These are phyloP conservation scores for Argyresthia albistria DNA, from an alignment of 2,888 invertebrate genomes.

Conservation along the genomic window DNA sequence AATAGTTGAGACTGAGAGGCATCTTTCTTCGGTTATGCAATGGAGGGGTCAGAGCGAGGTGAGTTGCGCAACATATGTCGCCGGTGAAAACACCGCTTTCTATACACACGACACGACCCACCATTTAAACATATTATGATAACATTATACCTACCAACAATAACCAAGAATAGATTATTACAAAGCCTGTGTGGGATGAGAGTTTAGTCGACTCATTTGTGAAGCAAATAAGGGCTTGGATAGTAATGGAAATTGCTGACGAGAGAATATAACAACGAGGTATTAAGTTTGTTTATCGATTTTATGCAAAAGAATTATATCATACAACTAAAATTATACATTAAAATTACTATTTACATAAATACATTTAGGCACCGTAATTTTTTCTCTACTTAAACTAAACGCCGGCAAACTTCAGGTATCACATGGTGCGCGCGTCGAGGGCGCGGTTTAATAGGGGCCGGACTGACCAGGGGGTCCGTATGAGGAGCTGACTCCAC, in stretches of 20 bases:
- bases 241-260: not conserved
- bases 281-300: conserved; percentile 31
- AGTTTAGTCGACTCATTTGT: not conserved
- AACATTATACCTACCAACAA: not conserved
- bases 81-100: conserved; percentile 8
- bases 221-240: not conserved
- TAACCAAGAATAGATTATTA: too few species aligned
- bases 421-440: conserved; percentile 53
- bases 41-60: conserved; percentile 46
- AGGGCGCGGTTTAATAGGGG: conserved; percentile 68
- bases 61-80: conserved; percentile 24
- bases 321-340: conserved; percentile 65
- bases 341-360: conserved; percentile 74
- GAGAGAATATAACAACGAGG: not conserved
- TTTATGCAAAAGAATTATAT: conserved; percentile 65
- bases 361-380: conserved; percentile 74
- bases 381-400: conserved; percentile 69
- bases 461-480: conserved; percentile 79
- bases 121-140: not conserved
- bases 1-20: conserved; percentile 31
- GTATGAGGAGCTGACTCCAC: conserved; percentile 71
- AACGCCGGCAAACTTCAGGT: conserved; percentile 64
- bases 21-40: conserved; percentile 56
- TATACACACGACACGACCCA: not conserved
- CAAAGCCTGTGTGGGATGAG: too few species aligned